Evolutionary conservation across 2,888 invertebrate species (phyloP), one percentile per base, ranked within the genome.

Genomic region (Andrena fulva): DNA sequence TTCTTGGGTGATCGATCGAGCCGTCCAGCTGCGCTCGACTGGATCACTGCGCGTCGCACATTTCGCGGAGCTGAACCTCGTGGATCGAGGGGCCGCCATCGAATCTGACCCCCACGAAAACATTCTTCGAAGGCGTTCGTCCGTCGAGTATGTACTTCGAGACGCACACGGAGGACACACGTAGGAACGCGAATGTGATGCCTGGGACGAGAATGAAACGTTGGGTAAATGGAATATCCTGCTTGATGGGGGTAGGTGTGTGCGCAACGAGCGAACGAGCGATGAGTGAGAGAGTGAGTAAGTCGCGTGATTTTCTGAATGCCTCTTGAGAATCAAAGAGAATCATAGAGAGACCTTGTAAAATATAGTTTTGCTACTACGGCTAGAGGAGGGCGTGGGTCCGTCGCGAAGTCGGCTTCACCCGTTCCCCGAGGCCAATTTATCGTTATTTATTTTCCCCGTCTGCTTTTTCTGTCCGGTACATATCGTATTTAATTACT

Each of bases 361-460:
- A 85, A 80, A 82, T 83, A 80, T 85, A 88, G 83, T 85, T 84
- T 83, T 88, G 86, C 82, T 88, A 85, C 84, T 75, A 85, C 62
- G 71, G 80, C 2, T 33, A 80, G 86, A 84, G 83, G 68, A 62
- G 77, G 77, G 82, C 77, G 79, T 72, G 83, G 16, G 42, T 56
- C 70, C 81, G 67, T 75, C 24, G 62, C 27, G 62, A 73, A 35
- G 27, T 62, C 60, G 54, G 33, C 56, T 10, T 68, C 52, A 7
- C 2, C 52, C 60, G 29, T 71, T 74, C 60, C 77, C 33, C 79
- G 71, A 66, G 79, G 76, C 77, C 60, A 66, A 82, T 86, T 80
- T 76, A 70, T 84, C 42, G 52, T 79, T 87, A 87, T 88, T 88
- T 88, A 88, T 88, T 87, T 42, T 70, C 64, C 56, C 56, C 67